Evolutionary conservation across 2,797 vertebrate genomes (phyloP).

Genomic region (Basileuterus tristriatus): DNA sequence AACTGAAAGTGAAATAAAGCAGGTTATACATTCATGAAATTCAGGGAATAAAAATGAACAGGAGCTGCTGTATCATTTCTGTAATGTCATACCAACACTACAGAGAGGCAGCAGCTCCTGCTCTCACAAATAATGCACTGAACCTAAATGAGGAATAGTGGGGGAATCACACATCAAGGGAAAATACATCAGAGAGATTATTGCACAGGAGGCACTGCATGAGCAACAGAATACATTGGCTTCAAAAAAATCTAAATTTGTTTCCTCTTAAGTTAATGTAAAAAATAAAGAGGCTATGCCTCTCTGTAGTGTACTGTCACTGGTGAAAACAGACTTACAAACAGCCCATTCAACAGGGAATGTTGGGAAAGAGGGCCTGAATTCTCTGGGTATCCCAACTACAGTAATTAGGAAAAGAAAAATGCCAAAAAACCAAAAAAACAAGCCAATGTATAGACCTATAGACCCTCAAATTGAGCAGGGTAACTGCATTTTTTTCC

Average conservation of each 20-base stretch:
- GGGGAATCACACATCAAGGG: slow-evolving; percentile 15
- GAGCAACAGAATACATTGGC: slow-evolving; percentile 67
- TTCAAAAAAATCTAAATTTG: slow-evolving; percentile 53
- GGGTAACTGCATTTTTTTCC: slow-evolving; percentile 17
- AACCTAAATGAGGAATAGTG: slow-evolving; percentile 33
- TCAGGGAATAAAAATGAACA: slow-evolving; percentile 2
- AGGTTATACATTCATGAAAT: slow-evolving; percentile 63
- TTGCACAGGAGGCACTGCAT: slow-evolving; percentile 74
- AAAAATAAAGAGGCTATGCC: slow-evolving; percentile 50
- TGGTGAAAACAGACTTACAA: slow-evolving; percentile 68
- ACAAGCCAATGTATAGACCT: slow-evolving; percentile 40
- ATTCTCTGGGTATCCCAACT: slow-evolving; percentile 21
- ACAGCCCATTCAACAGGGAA: slow-evolving; percentile 47
- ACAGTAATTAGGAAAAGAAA: slow-evolving; percentile 42
- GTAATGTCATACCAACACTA: not conserved
- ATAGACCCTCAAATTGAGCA: slow-evolving; percentile 37
- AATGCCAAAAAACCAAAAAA: not conserved
- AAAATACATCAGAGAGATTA: slow-evolving; percentile 64
- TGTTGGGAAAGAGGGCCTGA: slow-evolving; percentile 36
- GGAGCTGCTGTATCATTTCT: not conserved
- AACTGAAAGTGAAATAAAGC: slow-evolving; percentile 55
- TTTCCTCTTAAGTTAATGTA: slow-evolving; percentile 57
- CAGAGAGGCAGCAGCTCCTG: slow-evolving; percentile 36
- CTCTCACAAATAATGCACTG: slow-evolving; percentile 40
- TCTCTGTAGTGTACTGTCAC: slow-evolving; percentile 69